Percentiles rank a stretch among this genome's conserved stretches.
Conservation (phyloP, 1,140 invertebrate genomes). For the Microplitis mediator region DNA sequence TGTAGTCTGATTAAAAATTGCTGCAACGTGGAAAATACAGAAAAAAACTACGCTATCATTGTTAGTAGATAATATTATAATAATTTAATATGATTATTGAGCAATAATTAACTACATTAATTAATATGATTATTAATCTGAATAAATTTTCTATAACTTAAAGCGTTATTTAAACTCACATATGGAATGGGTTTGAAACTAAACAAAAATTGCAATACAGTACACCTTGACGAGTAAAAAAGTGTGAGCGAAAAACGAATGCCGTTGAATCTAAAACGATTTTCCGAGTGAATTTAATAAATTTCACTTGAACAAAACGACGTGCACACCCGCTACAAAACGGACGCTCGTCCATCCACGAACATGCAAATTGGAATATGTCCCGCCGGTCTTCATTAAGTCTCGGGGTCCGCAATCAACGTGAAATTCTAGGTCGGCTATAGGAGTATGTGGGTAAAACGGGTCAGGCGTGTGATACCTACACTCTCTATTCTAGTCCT, state of each 20-base stretch:
- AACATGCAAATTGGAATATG: constrained; percentile 42
- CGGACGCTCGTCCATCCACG: constrained; percentile 31
- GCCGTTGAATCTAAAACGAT: background rate
- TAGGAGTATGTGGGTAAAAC: background rate
- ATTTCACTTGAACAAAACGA: constrained; percentile 31
- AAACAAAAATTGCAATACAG: background rate
- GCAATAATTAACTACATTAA: too few species aligned
- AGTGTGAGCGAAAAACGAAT: background rate
- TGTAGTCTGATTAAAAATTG: background rate
- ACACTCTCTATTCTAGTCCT: constrained; percentile 12
- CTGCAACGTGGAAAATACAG: background rate
- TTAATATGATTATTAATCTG: too few species aligned
- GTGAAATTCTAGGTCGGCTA: constrained; percentile 5
- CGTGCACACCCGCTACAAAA: constrained; percentile 28
- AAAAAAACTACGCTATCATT: background rate
- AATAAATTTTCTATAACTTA: too few species aligned
- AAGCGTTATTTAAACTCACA: background rate
- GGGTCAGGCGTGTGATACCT: background rate
- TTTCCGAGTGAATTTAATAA: constrained; percentile 41
- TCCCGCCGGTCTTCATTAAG: constrained; percentile 43
- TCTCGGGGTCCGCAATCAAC: constrained; percentile 37
- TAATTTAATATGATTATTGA: too few species aligned
- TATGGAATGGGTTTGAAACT: background rate
- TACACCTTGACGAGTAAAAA: background rate
- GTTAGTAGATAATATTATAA: too few species aligned